phyloP scores from a whole-genome alignment of 2,888 invertebrate genomes.

The Proisotoma minuta region DNA sequence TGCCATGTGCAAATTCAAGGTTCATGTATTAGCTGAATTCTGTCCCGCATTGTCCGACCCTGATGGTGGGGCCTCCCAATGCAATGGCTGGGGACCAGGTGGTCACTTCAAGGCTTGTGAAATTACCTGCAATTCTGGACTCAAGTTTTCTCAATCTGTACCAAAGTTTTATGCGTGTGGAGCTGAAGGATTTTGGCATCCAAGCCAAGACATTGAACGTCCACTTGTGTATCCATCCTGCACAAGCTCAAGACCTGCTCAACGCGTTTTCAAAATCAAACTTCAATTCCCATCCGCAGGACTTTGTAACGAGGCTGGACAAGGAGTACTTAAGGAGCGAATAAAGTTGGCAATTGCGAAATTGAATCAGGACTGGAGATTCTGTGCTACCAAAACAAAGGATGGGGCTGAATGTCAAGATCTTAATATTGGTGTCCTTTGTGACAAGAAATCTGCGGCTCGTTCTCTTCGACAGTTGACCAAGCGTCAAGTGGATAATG shows the following conservation, averaged over 20 bases:
- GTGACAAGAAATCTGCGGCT: conserved; percentile 60
- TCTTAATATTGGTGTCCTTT: conserved; percentile 83
- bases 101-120: conserved; percentile 94
- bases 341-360: conserved; percentile 83
- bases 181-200: conserved; percentile 97
- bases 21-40: conserved; percentile 87
- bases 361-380: conserved; percentile 91
- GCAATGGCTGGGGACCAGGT: conserved; percentile 59
- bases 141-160: conserved; percentile 86
- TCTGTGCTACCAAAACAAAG: conserved; percentile 85
- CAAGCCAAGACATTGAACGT: conserved; percentile 71
- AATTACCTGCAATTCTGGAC: conserved; percentile 77
- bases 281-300: conserved; percentile 96
- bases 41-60: conserved; percentile 85
- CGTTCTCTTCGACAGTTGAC: conserved; percentile 49
- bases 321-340: conserved; percentile 82
- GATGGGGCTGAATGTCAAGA: conserved; percentile 76
- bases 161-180: conserved; percentile 96
- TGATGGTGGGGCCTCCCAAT: conserved; percentile 76
- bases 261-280: conserved; percentile 84
- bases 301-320: conserved; percentile 90
- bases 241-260: conserved; percentile 83
- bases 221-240: conserved; percentile 87
- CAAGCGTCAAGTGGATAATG: conserved; percentile 61
- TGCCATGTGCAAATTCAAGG: conserved; percentile 85